A percentile compares a stretch with the other conserved stretches of the same genome.
phyloP scores from a whole-genome alignment of 2,888 invertebrate genomes.

The Phortica okadai region DNA sequence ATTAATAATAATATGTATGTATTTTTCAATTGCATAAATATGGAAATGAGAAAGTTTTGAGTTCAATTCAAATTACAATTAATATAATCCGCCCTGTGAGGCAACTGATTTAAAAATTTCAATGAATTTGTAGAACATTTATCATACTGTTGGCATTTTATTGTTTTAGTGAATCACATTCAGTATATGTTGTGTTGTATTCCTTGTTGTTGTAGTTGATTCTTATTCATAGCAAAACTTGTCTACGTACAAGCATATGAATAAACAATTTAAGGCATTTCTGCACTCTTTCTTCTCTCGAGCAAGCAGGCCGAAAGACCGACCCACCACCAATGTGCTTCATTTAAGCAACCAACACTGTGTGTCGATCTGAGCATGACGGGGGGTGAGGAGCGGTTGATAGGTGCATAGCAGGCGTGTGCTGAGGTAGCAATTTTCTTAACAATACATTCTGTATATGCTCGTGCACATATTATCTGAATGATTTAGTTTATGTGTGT shows the following conservation, averaged over 20 bases:
- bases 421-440: constrained; percentile 17
- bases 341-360: neutral
- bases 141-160: constrained; percentile 12
- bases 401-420: constrained; percentile 10
- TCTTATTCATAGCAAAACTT: neutral
- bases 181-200: neutral
- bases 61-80: neutral
- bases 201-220: neutral
- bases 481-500: neutral
- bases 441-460: constrained; percentile 19
- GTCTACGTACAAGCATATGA: neutral
- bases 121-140: constrained; percentile 2
- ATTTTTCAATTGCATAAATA: neutral
- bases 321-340: neutral
- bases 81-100: too few species aligned
- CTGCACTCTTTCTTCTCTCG: neutral
- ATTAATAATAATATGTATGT: too few species aligned
- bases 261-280: constrained; percentile 29
- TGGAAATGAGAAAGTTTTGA: neutral
- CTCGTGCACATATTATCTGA: neutral
- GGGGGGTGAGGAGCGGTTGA: neutral
- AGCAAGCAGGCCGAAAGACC: neutral
- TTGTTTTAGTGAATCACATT: constrained; percentile 26
- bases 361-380: neutral
- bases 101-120: neutral